phyloP scores from a whole-genome alignment of 2,113 vertebrate genomes.

The Suncus etruscus region DNA sequence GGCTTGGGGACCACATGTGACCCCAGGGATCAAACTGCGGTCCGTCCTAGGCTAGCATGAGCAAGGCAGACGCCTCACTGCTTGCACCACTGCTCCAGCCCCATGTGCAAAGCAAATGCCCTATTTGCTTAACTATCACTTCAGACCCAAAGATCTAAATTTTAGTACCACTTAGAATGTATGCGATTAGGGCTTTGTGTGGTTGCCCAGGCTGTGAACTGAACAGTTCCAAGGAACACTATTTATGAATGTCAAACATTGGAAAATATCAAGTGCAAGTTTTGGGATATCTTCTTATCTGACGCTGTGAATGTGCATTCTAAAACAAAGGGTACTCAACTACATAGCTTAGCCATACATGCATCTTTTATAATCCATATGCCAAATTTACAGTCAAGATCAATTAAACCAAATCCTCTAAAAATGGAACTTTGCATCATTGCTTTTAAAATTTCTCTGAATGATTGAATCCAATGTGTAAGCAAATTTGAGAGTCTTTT shows the following conservation, averaged over 20 bases:
- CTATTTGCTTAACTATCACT: no score
- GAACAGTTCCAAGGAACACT: neutral
- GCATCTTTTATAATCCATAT: slow-evolving; percentile 32
- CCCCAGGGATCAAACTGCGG: no score
- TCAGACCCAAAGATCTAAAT: neutral
- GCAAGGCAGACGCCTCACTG: no score
- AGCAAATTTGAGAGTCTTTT: neutral
- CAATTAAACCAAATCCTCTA: neutral
- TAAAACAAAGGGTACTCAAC: neutral
- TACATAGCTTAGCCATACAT: neutral
- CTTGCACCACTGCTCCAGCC: no score
- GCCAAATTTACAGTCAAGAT: neutral
- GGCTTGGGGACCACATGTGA: no score
- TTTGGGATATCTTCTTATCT: neutral
- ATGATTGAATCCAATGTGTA: neutral
- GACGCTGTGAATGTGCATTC: neutral
- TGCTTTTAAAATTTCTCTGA: slow-evolving; percentile 9
- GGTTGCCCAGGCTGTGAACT: neutral
- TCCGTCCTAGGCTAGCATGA: no score
- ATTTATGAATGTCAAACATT: neutral
- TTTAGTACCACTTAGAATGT: neutral
- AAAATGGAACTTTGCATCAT: neutral
- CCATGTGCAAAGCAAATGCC: no score
- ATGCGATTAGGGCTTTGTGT: neutral
- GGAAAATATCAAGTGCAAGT: no score